Evolutionary conservation across 2,888 invertebrate genomes (phyloP), one percentile per base, ranked within the genome.

Genomic region (Mythimna pallens): DNA sequence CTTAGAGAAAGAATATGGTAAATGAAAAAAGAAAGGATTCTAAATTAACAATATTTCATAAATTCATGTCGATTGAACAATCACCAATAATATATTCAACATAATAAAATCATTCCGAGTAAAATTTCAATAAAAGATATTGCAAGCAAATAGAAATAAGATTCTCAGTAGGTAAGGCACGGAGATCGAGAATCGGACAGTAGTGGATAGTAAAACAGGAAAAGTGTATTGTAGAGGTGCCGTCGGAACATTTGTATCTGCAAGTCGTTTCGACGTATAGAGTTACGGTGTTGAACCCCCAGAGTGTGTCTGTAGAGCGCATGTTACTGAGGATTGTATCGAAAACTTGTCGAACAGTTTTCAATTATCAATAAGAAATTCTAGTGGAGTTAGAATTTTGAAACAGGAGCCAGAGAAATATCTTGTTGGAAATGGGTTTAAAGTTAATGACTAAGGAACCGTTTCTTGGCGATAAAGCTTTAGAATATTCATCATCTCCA

Each of bases 121-220:
- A 61, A 86, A 83, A 76, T 83, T 83, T 84, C 71, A 84, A 82
- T 86, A 80, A 78, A 85, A 82, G 62, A 81, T 80, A 76, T 76
- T 75, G 80, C 71, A 80, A 80, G 80, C 69, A 87, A 87, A 87
- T 86, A 83, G 81, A 85, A 86, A 86, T 78, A 86, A 81, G 79
- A 81, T 85, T 83, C 73, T 73, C 63, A 65, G 73, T 68, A 63
- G 75, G 55, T 59, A 78, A 66, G 63, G 43, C 73, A 75, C 55
- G 34, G 61, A 82, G 76, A 84, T 84, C 80, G 82, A 79, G 81
- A 82, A 87, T 82, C 83, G 86, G 84, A 78, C 85, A 82, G 70
- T 73, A 76, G 73, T 82, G 80, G 73, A 81, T 82, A 85, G 78
- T 83, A 82, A 81, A 86, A 87, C 76, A 85, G 74, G 83, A 87